Evolutionary conservation across 2,888 invertebrate species (phyloP).

Genomic region (Autographa gamma): DNA sequence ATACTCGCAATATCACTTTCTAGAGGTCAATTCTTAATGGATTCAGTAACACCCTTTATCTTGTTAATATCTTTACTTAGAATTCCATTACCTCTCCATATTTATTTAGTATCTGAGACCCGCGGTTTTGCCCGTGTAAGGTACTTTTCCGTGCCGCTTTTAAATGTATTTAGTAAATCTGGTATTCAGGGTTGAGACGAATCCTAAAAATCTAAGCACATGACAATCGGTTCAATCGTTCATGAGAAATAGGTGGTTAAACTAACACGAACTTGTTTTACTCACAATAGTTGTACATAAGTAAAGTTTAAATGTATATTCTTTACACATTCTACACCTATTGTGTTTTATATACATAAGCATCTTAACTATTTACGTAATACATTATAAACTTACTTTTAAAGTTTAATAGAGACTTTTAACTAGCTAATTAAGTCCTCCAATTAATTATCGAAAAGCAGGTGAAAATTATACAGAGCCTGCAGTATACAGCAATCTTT

Average conservation of each 20-base stretch:
- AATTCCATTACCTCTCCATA: constrained; percentile 2
- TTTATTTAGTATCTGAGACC: not conserved
- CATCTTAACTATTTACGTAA: not conserved
- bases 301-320: too few relatives aligned
- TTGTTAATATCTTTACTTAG: constrained; percentile 16
- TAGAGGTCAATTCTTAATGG: constrained; percentile 44
- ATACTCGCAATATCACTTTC: constrained; percentile 38
- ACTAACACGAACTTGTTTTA: too few relatives aligned
- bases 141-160: too few relatives aligned
- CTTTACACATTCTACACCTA: too few relatives aligned
- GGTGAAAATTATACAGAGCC: constrained; percentile 39
- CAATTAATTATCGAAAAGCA: constrained; percentile 44
- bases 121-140: too few relatives aligned
- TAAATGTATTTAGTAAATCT: too few relatives aligned
- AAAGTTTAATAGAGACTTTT: not conserved
- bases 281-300: too few relatives aligned
- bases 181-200: too few relatives aligned
- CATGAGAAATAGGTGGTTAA: too few relatives aligned
- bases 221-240: too few relatives aligned
- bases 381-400: not conserved
- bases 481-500: constrained; percentile 30
- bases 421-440: constrained; percentile 11
- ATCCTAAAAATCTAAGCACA: too few relatives aligned
- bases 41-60: constrained; percentile 31
- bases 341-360: not conserved